Conservation (phyloP, 2,797 vertebrate genomes). For the Esox masquinongy region DNA sequence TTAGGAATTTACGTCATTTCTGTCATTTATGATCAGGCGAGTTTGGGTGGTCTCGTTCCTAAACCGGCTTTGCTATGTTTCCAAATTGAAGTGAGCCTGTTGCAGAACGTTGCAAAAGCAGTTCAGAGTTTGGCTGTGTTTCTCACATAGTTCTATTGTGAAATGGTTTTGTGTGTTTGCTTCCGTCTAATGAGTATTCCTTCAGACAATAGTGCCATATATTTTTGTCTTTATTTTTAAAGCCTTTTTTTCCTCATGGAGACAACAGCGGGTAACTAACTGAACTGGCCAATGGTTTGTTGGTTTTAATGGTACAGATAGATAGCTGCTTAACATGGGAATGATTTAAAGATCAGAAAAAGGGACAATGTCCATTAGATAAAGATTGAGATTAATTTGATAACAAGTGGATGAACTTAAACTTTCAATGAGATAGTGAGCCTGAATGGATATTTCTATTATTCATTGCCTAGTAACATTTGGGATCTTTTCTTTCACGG, state of each 20-base stretch:
- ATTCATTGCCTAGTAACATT: slow-evolving; percentile 51
- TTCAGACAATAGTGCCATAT: slow-evolving; percentile 76
- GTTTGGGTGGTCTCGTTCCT: neutral
- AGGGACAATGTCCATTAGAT: slow-evolving; percentile 46
- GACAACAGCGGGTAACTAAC: slow-evolving; percentile 66
- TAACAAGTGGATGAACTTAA: slow-evolving; percentile 36
- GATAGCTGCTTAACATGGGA: slow-evolving; percentile 67
- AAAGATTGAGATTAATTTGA: slow-evolving; percentile 43
- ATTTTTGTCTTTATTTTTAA: slow-evolving; percentile 49
- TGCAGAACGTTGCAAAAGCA: neutral
- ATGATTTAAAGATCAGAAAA: slow-evolving; percentile 46
- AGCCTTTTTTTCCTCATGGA: slow-evolving; percentile 52
- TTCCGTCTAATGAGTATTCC: slow-evolving; percentile 67
- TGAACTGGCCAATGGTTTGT: slow-evolving; percentile 62
- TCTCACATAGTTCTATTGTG: slow-evolving; percentile 46
- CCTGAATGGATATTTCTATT: slow-evolving; percentile 46
- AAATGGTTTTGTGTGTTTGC: slow-evolving; percentile 44
- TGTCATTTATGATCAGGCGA: slow-evolving; percentile 17
- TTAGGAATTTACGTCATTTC: slow-evolving; percentile 36
- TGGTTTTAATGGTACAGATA: slow-evolving; percentile 67
- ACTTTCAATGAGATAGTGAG: slow-evolving; percentile 53
- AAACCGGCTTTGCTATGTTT: neutral
- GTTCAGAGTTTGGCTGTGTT: slow-evolving; percentile 33
- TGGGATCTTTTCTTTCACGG: slow-evolving; percentile 54
- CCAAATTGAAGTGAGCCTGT: neutral